Percentiles rank a stretch among this genome's conserved stretches.
Evolutionary conservation across 2,113 vertebrate species (phyloP).

Genomic region (Myiopsitta monachus): DNA sequence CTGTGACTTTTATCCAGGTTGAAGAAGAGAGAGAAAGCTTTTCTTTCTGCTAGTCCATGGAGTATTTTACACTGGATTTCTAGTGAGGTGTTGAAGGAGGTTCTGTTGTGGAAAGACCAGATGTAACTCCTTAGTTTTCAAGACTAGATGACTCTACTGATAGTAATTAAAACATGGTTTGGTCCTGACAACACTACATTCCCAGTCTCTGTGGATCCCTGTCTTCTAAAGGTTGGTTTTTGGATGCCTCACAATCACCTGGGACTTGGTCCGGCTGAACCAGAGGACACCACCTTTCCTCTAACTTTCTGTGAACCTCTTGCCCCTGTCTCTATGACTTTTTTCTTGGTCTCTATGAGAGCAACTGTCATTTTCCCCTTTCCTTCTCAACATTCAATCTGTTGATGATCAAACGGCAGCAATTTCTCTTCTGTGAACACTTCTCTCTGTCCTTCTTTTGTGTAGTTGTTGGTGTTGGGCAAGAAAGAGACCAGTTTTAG

Average conservation of each 20-base stretch:
- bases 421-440: neutral
- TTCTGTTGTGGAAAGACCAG: neutral
- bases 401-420: neutral
- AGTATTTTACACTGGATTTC: neutral
- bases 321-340: neutral
- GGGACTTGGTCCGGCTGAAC: neutral
- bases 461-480: neutral
- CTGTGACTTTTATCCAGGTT: constrained; percentile 69
- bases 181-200: neutral
- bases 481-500: neutral
- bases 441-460: neutral
- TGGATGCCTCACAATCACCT: neutral
- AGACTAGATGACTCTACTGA: neutral
- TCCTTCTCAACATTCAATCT: neutral
- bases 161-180: neutral
- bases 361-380: neutral
- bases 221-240: neutral
- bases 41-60: neutral
- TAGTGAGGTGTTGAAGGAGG: neutral
- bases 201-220: neutral
- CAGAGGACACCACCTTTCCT: neutral
- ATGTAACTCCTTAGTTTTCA: neutral
- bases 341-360: neutral
- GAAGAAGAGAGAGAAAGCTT: neutral
- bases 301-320: neutral